phyloP scores from a whole-genome alignment of 2,797 vertebrate species.

The Sparus aurata region DNA sequence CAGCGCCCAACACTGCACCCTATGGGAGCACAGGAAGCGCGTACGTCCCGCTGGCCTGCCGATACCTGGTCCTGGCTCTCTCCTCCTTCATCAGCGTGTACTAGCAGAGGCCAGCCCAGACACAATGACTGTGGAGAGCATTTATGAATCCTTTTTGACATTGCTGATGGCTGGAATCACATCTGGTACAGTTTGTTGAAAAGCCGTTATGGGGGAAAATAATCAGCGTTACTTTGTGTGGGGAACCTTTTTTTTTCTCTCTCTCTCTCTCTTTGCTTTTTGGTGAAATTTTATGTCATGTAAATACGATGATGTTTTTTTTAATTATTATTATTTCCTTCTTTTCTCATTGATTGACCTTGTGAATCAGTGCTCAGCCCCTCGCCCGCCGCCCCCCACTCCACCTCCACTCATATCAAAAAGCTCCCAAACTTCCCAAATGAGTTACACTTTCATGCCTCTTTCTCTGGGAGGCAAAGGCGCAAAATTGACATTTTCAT shows the following conservation, averaged over 20 bases:
- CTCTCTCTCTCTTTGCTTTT: conserved; percentile 49
- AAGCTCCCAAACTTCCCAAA: conserved; percentile 86
- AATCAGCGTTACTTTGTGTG: conserved; percentile 91
- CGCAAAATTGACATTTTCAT: conserved; percentile 91
- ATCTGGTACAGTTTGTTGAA: conserved; percentile 94
- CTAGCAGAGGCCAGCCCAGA: conserved; percentile 91
- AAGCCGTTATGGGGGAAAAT: conserved; percentile 90
- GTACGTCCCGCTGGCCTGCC: conserved; percentile 93
- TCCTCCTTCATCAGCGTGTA: conserved; percentile 96
- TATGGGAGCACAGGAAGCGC: conserved; percentile 95
- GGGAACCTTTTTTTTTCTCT: conserved; percentile 82
- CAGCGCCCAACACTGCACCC: conserved; percentile 97
- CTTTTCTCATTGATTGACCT: conserved; percentile 86
- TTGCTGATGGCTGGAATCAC: conserved; percentile 93
- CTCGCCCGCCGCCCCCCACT: conserved; percentile 3
- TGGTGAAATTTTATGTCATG: conserved; percentile 85
- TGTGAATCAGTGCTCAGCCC: conserved; percentile 91
- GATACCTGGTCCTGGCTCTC: conserved; percentile 95
- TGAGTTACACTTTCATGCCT: conserved; percentile 79
- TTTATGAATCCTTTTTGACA: conserved; percentile 92
- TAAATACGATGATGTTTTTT: conserved; percentile 90
- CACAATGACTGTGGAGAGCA: conserved; percentile 96
- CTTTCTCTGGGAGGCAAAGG: conserved; percentile 59
- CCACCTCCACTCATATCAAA: conserved; percentile 86
- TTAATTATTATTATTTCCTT: conserved; percentile 85